A percentile compares a stretch with the other conserved stretches of the same genome.
These are phyloP conservation scores for Trissolcus basalis DNA, from an alignment of 1,140 invertebrate genomes.

Conservation along the genomic window DNA sequence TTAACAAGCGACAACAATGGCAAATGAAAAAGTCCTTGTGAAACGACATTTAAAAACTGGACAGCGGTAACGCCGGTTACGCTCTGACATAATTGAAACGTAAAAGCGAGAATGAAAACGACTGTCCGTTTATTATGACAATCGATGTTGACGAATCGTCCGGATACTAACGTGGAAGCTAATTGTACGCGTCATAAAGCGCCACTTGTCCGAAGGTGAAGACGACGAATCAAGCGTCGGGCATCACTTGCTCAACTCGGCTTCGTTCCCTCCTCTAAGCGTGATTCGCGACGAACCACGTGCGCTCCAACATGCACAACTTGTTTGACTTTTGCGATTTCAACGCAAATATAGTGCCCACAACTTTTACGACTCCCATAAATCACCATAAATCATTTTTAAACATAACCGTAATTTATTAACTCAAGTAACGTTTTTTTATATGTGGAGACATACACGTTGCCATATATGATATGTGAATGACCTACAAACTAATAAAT, in stretches of 20 bases:
- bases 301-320: slow-evolving; percentile 1
- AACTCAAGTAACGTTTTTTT: too few species aligned
- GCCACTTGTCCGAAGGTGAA: slow-evolving; percentile 52
- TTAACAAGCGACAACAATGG: slow-evolving; percentile 64
- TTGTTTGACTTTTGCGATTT: too few species aligned
- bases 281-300: slow-evolving; percentile 12
- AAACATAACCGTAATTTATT: too few species aligned
- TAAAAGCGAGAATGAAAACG: slow-evolving; percentile 63
- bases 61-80: slow-evolving; percentile 34
- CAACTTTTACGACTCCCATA: too few species aligned
- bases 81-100: slow-evolving; percentile 61
- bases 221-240: slow-evolving; percentile 8
- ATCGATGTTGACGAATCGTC: slow-evolving; percentile 50
- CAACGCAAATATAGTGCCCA: too few species aligned
- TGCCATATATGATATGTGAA: too few species aligned
- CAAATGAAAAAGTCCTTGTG: slow-evolving; percentile 68
- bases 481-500: too few species aligned
- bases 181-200: slow-evolving; percentile 59
- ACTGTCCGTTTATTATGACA: slow-evolving; percentile 53
- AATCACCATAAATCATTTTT: too few species aligned
- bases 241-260: slow-evolving; percentile 8
- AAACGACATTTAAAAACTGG: slow-evolving; percentile 46
- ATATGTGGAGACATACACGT: too few species aligned
- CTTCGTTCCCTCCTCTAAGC: slow-evolving; percentile 3
- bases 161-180: slow-evolving; percentile 51